These are phyloP conservation scores for Lacerta bilineata DNA, from an alignment of 2,797 vertebrate genomes.

Conservation along the genomic window DNA sequence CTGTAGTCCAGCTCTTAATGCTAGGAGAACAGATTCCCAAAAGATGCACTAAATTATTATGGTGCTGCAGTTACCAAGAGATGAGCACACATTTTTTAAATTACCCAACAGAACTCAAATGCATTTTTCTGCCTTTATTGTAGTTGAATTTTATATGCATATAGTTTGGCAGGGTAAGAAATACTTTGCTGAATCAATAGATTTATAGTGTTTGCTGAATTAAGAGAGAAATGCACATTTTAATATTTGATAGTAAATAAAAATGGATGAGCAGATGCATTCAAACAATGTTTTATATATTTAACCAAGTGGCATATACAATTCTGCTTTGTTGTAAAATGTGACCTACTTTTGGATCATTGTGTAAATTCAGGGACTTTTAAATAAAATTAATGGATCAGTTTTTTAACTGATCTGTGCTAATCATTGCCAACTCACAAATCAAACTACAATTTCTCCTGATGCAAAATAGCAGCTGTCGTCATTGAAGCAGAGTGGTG, in stretches of 20 bases:
- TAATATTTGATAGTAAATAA: slow-evolving; percentile 28
- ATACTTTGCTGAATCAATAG: background rate
- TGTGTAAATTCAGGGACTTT: slow-evolving; percentile 21
- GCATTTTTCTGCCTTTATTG: slow-evolving; percentile 25
- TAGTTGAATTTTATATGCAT: background rate
- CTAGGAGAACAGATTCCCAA: too few species aligned
- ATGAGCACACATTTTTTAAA: background rate
- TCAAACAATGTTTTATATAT: background rate
- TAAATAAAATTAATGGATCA: background rate
- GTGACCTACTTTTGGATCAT: background rate
- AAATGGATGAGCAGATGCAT: background rate
- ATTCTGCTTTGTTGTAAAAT: slow-evolving; percentile 24
- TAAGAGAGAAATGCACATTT: background rate
- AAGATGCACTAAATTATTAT: background rate
- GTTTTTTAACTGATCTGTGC: background rate
- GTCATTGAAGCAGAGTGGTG: background rate
- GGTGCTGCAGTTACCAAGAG: background rate
- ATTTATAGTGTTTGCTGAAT: background rate
- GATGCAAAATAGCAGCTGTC: background rate
- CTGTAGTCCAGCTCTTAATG: background rate
- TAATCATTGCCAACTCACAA: slow-evolving; percentile 10
- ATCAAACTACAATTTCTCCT: background rate
- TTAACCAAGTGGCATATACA: background rate
- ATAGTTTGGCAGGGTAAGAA: background rate
- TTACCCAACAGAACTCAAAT: background rate